phyloP scores from a whole-genome alignment of 2,888 invertebrate genomes.

The Harmothoe impar region DNA sequence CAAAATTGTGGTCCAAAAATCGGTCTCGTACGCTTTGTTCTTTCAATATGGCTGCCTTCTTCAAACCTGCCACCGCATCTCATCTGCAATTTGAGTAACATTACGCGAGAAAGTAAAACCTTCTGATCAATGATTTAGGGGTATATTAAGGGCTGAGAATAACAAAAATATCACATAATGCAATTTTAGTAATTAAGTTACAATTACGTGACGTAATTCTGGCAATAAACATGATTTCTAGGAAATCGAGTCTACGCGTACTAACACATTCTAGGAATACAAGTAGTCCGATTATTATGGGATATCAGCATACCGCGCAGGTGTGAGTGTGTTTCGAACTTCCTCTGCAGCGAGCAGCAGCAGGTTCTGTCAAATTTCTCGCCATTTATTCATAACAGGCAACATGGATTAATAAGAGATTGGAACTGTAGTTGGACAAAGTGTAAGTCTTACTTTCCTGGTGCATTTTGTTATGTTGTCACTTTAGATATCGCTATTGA shows the following conservation, averaged over 20 bases:
- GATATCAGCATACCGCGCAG: slow-evolving; percentile 49
- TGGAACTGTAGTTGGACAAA: not conserved
- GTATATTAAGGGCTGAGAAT: not conserved
- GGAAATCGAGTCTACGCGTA: slow-evolving; percentile 7
- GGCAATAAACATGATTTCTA: not conserved
- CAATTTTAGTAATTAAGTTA: not conserved
- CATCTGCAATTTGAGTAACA: slow-evolving; percentile 48
- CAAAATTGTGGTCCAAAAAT: slow-evolving; percentile 56
- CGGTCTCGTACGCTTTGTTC: slow-evolving; percentile 66
- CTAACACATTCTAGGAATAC: slow-evolving; percentile 48
- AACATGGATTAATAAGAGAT: not conserved
- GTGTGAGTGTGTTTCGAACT: slow-evolving; percentile 52
- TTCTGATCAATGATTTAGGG: not conserved
- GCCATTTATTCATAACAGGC: not conserved
- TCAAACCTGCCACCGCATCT: slow-evolving; percentile 59
- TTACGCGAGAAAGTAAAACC: slow-evolving; percentile 52
- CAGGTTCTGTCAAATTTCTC: not conserved
- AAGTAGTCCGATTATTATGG: slow-evolving; percentile 60
- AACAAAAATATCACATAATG: not conserved
- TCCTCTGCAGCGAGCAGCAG: slow-evolving; percentile 17
- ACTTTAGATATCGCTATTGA: not conserved
- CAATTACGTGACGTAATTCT: not conserved
- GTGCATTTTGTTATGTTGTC: not conserved
- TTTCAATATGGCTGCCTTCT: slow-evolving; percentile 69
- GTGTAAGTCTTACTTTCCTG: not conserved